phyloP scores from a whole-genome alignment of 2,888 invertebrate species.

The Elmis aenea region DNA sequence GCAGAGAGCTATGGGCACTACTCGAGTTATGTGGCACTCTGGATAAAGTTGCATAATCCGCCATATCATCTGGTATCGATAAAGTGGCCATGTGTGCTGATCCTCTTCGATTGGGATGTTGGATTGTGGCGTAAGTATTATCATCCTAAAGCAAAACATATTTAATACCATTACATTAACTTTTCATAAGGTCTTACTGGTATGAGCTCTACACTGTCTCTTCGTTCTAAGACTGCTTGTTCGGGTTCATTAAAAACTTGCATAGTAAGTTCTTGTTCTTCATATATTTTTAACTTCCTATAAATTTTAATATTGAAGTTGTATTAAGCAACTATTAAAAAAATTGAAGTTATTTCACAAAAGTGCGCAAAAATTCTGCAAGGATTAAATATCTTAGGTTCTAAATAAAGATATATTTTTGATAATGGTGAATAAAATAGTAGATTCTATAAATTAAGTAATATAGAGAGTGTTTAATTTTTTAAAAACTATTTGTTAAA shows the following conservation, averaged over 20 bases:
- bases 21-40: slow-evolving; percentile 40
- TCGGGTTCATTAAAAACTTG: slow-evolving; percentile 82
- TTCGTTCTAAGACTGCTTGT: slow-evolving; percentile 43
- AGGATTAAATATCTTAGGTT: no score
- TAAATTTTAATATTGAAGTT: no score
- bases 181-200: slow-evolving; percentile 37
- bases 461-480: no score
- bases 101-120: slow-evolving; percentile 55
- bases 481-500: no score
- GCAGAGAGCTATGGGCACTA: slow-evolving; percentile 51
- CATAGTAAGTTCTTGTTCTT: slow-evolving; percentile 91
- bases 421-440: no score
- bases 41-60: slow-evolving; percentile 64
- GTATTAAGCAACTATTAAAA: no score
- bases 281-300: slow-evolving; percentile 80
- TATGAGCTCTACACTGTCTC: slow-evolving; percentile 50
- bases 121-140: slow-evolving; percentile 77
- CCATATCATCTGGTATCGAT: slow-evolving; percentile 50
- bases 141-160: slow-evolving; percentile 51
- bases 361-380: no score
- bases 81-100: slow-evolving; percentile 46
- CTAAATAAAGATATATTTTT: no score
- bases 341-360: no score
- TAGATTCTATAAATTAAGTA: no score
- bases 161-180: not conserved